These are phyloP conservation scores for Micromys minutus DNA, from an alignment of 2,113 vertebrate genomes.

Conservation along the genomic window DNA sequence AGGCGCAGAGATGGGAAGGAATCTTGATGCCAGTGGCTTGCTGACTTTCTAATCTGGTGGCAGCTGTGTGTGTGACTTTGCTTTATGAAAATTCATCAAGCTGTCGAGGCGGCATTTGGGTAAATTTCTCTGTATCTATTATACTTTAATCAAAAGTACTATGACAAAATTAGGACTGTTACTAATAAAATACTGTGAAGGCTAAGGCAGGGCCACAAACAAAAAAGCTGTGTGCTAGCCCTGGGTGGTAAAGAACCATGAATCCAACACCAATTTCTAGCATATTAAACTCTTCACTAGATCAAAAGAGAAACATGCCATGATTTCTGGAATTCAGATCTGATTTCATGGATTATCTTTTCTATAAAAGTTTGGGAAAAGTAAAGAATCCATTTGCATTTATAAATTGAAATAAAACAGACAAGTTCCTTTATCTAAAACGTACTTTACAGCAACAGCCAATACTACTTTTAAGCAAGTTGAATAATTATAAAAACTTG, in stretches of 20 bases:
- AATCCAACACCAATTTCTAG: conserved; percentile 27
- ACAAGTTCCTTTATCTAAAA: conserved; percentile 36
- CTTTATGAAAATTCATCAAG: conserved; percentile 42
- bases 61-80: neutral
- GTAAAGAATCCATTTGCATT: conserved; percentile 31
- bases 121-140: conserved; percentile 4
- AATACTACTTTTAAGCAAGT: neutral
- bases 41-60: conserved; percentile 7
- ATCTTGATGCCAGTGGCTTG: neutral
- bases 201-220: conserved; percentile 6
- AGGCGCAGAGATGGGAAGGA: neutral
- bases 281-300: neutral
- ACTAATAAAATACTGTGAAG: conserved; percentile 50
- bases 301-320: conserved; percentile 33
- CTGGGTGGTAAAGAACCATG: neutral
- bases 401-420: conserved; percentile 14
- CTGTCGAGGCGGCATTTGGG: conserved; percentile 3
- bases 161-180: conserved; percentile 32
- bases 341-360: conserved; percentile 14
- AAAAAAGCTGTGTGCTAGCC: neutral
- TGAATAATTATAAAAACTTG: conserved; percentile 37
- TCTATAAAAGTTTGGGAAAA: neutral
- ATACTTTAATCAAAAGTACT: conserved; percentile 35
- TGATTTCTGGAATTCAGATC: conserved; percentile 20
- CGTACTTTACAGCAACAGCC: neutral